Conservation (phyloP, 2,113 vertebrate genomes). For the Pomatostomus ruficeps region DNA sequence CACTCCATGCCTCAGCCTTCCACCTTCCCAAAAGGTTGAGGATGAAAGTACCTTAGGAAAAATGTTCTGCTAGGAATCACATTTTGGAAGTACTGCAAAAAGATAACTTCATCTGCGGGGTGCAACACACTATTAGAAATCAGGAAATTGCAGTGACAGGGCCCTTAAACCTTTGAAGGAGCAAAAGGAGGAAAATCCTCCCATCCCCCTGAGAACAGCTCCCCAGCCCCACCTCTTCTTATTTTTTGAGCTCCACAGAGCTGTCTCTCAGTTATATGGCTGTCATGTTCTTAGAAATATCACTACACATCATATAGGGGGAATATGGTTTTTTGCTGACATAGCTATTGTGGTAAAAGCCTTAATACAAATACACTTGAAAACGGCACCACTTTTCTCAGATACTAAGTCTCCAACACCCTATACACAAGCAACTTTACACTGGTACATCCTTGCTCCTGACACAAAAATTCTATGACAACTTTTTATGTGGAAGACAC, state of each 20-base stretch:
- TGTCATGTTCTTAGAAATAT: neutral
- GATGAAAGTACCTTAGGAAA: neutral
- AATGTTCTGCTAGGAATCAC: neutral
- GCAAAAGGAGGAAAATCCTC: neutral
- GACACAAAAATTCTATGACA: neutral
- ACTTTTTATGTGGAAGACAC: neutral
- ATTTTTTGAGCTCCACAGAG: neutral
- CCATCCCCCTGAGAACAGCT: accelerated
- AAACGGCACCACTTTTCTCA: accelerated
- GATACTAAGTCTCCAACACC: neutral
- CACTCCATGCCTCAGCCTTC: neutral
- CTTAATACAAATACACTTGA: neutral
- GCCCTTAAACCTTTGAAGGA: neutral
- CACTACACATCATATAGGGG: neutral
- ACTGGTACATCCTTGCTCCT: neutral
- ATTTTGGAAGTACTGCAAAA: neutral
- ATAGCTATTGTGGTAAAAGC: neutral
- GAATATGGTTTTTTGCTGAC: neutral
- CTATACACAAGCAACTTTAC: neutral
- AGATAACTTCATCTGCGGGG: neutral
- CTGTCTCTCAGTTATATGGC: neutral
- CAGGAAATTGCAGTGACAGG: neutral
- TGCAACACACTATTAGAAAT: neutral
- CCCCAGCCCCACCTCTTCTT: neutral
- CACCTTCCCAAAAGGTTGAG: neutral